Evolutionary conservation across 2,113 vertebrate species (phyloP), one percentile per base, ranked within the genome.

Genomic region (Brevimyrus niger): DNA sequence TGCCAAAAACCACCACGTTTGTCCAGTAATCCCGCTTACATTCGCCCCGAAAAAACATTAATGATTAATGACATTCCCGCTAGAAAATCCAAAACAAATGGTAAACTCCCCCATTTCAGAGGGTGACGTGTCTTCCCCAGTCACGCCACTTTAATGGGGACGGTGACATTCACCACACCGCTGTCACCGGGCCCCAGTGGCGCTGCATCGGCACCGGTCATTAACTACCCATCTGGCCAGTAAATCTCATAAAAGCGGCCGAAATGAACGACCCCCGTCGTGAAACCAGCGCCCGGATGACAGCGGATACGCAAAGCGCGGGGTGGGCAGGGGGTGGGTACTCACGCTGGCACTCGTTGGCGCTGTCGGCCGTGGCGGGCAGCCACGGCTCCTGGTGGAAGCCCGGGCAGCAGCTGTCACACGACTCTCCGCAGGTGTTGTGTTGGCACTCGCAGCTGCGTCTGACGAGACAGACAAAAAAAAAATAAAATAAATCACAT

Each of bases 351-450:
- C 98, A 99, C 1, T 94, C 93, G 42, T 97, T 97, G 83, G 94
- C 93, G 90, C 93, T 96, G 89, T 95, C 94, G 76, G 93, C 89
- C 6, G 95, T 95, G 35, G 97, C 97, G 0, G 96, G 94, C 44
- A 89, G 95, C 98, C 98, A 99, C 17, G 82, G 95, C 90, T 95
- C 97, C 95, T 99, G 97, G 88, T 97, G 94, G 91, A 97, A 97
- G 23, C 97, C 97, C 0, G 95, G 94, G 55, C 98, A 99, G 94
- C 98, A 99, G 91, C 0, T 96, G 89, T 97, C 95, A 92, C 98
- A 99, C 4, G 96, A 97, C 91, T 97, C 95, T 1, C 98, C 98
- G 31, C 98, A 99, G 87, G 98, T 99, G 92, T 98, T 97, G 93
- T 98, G 98, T 88, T 95, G 96, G 93, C 98, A 99, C 89, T 97